phyloP scores from a whole-genome alignment of 2,888 invertebrate genomes.

The Gnatocerus cornutus region DNA sequence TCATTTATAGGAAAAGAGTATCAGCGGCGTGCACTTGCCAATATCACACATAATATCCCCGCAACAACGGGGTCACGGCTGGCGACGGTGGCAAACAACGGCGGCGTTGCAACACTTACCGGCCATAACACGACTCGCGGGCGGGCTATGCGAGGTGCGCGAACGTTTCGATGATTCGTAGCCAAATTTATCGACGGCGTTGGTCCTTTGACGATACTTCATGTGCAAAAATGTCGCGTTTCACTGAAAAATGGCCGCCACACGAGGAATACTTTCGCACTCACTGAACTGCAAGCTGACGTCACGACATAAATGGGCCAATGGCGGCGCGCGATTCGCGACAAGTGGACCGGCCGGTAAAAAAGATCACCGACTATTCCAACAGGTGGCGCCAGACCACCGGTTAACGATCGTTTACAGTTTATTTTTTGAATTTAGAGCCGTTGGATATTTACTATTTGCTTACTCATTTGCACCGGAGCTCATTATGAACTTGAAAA shows the following conservation, averaged over 20 bases:
- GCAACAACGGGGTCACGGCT: constrained; percentile 67
- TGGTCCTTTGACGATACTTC: constrained; percentile 63
- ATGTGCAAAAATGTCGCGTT: constrained; percentile 56
- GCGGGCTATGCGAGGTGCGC: constrained; percentile 57
- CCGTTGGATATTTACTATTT: no score
- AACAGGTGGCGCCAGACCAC: constrained; percentile 31
- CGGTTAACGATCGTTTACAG: constrained; percentile 2
- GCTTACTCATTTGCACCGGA: no score
- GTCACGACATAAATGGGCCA: constrained; percentile 38
- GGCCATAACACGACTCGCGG: constrained; percentile 80
- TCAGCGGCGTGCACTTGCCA: constrained; percentile 60
- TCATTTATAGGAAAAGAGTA: constrained; percentile 64
- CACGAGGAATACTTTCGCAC: constrained; percentile 64
- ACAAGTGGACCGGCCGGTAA: constrained; percentile 28
- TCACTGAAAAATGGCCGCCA: constrained; percentile 61
- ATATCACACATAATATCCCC: constrained; percentile 62
- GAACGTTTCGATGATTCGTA: constrained; percentile 62
- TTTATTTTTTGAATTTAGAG: neutral
- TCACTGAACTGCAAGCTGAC: constrained; percentile 54
- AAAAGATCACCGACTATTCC: neutral
- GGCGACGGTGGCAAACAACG: constrained; percentile 62
- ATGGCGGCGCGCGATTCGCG: constrained; percentile 15
- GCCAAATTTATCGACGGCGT: constrained; percentile 59
- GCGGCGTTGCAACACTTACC: constrained; percentile 77
- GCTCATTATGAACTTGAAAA: no score